Evolutionary conservation across 2,113 vertebrate species (phyloP), one percentile per base, ranked within the genome.

Genomic region (Mustelus asterias): DNA sequence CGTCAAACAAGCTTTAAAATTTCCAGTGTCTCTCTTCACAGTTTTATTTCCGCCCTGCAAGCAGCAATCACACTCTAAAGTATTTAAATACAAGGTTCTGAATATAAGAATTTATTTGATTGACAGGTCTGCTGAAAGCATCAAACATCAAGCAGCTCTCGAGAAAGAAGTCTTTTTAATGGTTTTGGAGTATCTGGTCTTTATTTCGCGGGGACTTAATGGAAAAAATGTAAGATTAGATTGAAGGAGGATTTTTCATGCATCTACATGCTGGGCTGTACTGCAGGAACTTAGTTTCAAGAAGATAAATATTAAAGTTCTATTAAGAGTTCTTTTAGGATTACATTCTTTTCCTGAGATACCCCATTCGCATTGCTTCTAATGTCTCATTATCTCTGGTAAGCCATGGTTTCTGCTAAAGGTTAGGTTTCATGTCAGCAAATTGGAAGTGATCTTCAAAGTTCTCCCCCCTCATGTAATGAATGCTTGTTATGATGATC

Each of bases 391-490:
- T 90, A 60, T 22, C 37, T 67, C 90, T 93, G 26, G 13, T 93
- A 65, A 65, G 11, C 29, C 67, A 6, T 2, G 58, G 60, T 93
- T 93, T 93, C 58, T 93, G 90, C 44, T 72, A 67, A 93, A 93
- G 16, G 60, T 93, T 93, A 72, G 44, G 41, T 3, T 72, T 72
- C 44, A 48, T 70, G 65, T 70, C 1, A 7, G 37, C 67, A 95
- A 95, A 70, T 48, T 72, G 67, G 26, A 95, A 72, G 65, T 94
- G 63, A 94, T 94, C 92, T 94, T 70, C 92, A 69, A 94, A 44
- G 37, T 29, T 41, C n/a, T 54, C 26, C 26, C 26, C 44, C 48
- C 48, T 54, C 48, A 54, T 95, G 22, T 70, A 54, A 72, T 72
- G 94, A 95, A 72, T 54, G 22, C 94, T 95, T 95, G 94, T 72